Base-by-base conservation (phyloP, 2,797 vertebrate genomes). In the Pygocentrus nattereri region DNA sequence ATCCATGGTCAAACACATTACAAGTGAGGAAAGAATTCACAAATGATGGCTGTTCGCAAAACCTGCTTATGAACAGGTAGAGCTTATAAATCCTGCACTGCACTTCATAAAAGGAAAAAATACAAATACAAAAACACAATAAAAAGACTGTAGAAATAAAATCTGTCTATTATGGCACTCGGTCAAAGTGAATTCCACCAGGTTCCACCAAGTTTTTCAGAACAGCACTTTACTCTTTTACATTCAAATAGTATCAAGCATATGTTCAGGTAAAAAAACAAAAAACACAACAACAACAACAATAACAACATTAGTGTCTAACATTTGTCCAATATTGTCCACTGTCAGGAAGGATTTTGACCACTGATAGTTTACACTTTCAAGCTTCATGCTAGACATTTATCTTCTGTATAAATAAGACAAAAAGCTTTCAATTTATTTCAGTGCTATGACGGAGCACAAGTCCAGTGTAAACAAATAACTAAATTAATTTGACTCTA, bases 161-260 rank as follows among this genome's bases (percentile, higher is more conserved):
- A 41, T 34, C 34, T 34, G 7, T 41, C 41, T 41, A 5, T 6
- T 6, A 38, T 38, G 38, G 38, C 38, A 38, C 38, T 5, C 5
- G 10, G 6, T 58, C 27, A 61, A 27, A 4, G 8, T 59, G 23
- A 25, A 34, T 64, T 34, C 16, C 6, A 65, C 5, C 18, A 7
- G 1, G 1, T 16, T 52, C 2, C 16, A 18, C 15, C 4, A 21
- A 10, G 41, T 50, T 18, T 50, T 50, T 50, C 15, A 50, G 18
- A 19, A 19, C 0, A 50, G 4, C 4, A 18, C 0, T 18, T n/a
- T n/a, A n/a, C n/a, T n/a, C n/a, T n/a, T n/a, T n/a, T 16, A 0
- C 16, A 16, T 16, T 15, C 12, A 18, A 50, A 16, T 18, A 50
- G 15, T 18, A 1, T 15, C 13, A 50, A 50, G 16, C 3, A 15